phyloP scores from a whole-genome alignment of 2,113 vertebrate genomes.

The Fregata magnificens region DNA sequence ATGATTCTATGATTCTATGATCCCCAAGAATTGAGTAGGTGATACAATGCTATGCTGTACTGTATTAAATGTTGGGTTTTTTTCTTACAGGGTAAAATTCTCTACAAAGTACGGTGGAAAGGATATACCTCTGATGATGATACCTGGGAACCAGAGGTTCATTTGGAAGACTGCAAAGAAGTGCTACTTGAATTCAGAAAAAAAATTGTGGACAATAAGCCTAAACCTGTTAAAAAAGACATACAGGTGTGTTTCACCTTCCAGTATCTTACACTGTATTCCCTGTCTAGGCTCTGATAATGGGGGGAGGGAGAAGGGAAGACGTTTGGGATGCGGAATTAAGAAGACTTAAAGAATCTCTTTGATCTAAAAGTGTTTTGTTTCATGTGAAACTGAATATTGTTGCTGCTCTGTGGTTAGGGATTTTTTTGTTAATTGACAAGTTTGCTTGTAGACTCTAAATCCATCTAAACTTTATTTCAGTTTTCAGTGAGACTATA shows the following conservation, averaged over 20 bases:
- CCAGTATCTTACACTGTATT: not conserved
- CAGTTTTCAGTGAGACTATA: not conserved
- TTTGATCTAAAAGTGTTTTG: not conserved
- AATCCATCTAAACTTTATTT: not conserved
- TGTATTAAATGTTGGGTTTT: not conserved
- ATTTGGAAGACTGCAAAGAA: slow-evolving; percentile 94
- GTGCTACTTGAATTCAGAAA: slow-evolving; percentile 90
- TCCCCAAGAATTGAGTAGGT: not conserved
- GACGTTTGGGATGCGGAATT: not conserved
- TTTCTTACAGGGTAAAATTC: slow-evolving; percentile 81
- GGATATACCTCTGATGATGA: slow-evolving; percentile 95
- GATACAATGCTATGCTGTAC: not conserved
- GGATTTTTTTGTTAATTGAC: not conserved
- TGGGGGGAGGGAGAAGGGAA: not conserved
- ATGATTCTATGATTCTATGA: too few relatives aligned
- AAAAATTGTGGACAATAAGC: slow-evolving; percentile 78
- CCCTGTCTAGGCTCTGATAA: not conserved
- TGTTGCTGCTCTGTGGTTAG: not conserved
- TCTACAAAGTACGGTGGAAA: slow-evolving; percentile 97
- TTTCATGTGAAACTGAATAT: not conserved
- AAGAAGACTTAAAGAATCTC: not conserved
- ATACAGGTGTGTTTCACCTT: slow-evolving; percentile 57
- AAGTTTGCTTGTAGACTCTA: not conserved
- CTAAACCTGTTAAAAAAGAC: slow-evolving; percentile 81
- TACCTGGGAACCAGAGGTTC: slow-evolving; percentile 95